Evolutionary conservation across 2,888 invertebrate species (phyloP).

Genomic region (Pyrochroa serraticornis): DNA sequence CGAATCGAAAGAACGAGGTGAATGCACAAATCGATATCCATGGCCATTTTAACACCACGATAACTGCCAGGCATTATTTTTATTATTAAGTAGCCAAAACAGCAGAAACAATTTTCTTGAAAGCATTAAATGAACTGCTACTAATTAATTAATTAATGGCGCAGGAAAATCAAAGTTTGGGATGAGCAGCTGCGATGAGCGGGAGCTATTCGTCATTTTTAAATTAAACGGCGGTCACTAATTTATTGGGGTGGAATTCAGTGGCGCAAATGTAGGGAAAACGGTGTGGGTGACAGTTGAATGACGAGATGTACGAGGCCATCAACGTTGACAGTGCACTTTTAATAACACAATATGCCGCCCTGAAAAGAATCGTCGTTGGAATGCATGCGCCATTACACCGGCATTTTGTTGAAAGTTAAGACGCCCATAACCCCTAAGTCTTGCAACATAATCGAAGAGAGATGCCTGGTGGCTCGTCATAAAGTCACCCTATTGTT

Average conservation of each 20-base stretch:
- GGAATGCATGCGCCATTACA: slow-evolving; percentile 28
- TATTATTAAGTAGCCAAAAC: neutral
- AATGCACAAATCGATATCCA: no score
- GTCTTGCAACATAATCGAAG: neutral
- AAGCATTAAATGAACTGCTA: neutral
- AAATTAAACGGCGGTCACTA: slow-evolving; percentile 26
- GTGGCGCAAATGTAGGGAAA: slow-evolving; percentile 19
- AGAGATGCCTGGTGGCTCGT: neutral
- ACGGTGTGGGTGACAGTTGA: slow-evolving; percentile 37
- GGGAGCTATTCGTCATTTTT: slow-evolving; percentile 28
- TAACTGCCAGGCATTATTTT: no score
- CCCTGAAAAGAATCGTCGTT: slow-evolving; percentile 29
- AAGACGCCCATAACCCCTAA: neutral
- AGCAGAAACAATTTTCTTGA: neutral
- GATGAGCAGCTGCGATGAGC: slow-evolving; percentile 18
- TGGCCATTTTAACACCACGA: no score
- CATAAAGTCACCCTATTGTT: neutral
- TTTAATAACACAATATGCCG: slow-evolving; percentile 41
- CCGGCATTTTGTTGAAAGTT: slow-evolving; percentile 32
- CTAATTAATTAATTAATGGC: slow-evolving; percentile 7
- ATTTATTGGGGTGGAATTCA: slow-evolving; percentile 22
- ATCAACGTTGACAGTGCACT: slow-evolving; percentile 38
- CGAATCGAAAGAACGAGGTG: no score
- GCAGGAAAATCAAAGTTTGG: slow-evolving; percentile 4
- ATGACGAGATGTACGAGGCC: slow-evolving; percentile 41